Base-by-base conservation (phyloP, 1,140 invertebrate genomes). In the Euura saliciscinereae region DNA sequence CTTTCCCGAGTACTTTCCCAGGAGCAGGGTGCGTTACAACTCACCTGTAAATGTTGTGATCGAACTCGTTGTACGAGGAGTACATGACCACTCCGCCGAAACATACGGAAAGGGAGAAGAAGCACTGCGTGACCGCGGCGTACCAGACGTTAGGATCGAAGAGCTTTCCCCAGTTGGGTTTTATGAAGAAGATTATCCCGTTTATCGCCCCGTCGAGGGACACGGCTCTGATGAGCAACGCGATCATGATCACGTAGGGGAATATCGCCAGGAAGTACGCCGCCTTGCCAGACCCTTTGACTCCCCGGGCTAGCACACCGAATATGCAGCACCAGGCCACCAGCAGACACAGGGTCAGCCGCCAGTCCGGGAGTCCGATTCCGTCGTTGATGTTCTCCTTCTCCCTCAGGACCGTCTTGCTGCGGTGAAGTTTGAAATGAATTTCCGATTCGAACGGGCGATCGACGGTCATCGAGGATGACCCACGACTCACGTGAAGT, bases 121-220 rank as follows among this genome's bases (percentile, higher is more conserved):
- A 94, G 76, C 93, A 94, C 82, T 96, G 95, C 2, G 93, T 92
- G 0, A 94, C 92, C 13, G 95, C 95, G 51, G 93, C 92, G 77
- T 95, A 94, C 94, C 94, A 96, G 2, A 94, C 92, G 84, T 93
- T 85, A n/a, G 90, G 89, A 72, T 92, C 88, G 5, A 91, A 81
- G 1, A 94, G 81, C 79, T 92, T 90, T 2, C 83, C 80, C 91
- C 91, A 93, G 46, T 92, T 81, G 1, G 93, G 92, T 76, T 87
- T 88, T 59, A 94, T 86, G 75, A 94, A 94, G 83, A 91, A 94
- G 2, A 91, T 81, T 69, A 97, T 95, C 11, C 96, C 96, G 66
- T 93, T 89, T 64, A 75, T 46, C 2, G 83, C 80, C 44, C 85
- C 80, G 46, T 81, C 83, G 46, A 86, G 59, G 1, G 90, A 90